Percentiles rank a stretch among this genome's conserved stretches.
phyloP scores from a whole-genome alignment of 2,113 vertebrate genomes.

The Coregonus clupeaformis region DNA sequence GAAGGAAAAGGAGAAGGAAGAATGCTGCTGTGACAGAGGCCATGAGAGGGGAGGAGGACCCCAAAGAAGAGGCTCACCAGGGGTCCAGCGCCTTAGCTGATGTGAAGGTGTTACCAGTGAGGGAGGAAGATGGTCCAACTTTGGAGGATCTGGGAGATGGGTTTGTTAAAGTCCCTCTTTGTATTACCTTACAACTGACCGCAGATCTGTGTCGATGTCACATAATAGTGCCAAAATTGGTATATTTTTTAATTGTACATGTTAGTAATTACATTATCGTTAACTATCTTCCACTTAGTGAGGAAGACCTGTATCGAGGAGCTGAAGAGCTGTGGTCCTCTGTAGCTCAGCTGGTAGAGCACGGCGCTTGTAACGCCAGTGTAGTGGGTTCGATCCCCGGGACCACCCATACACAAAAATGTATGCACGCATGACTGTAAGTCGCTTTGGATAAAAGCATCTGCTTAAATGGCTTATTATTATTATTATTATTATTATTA shows the following conservation, averaged over 20 bases:
- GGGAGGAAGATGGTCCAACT: neutral
- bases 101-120: neutral
- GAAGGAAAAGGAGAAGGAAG: neutral
- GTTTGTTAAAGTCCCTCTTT: conserved; percentile 29
- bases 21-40: neutral
- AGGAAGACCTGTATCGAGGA: conserved; percentile 71
- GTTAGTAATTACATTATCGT: too few species aligned
- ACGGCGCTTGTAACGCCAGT: too few species aligned
- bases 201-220: too few species aligned
- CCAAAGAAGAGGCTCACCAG: conserved; percentile 5
- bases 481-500: too few species aligned
- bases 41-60: conserved; percentile 17
- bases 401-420: too few species aligned
- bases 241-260: too few species aligned
- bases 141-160: conserved; percentile 36
- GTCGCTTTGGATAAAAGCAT: too few species aligned
- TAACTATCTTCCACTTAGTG: conserved; percentile 44
- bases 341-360: too few species aligned
- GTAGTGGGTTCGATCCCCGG: too few species aligned
- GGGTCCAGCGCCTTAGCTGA: neutral
- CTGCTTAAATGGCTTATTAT: too few species aligned
- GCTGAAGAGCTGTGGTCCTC: conserved; percentile 71
- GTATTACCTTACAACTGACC: neutral
- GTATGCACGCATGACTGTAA: too few species aligned
- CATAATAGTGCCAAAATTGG: too few species aligned